phyloP scores from a whole-genome alignment of 1,140 invertebrate species.

The Drosophila ogumai region DNA sequence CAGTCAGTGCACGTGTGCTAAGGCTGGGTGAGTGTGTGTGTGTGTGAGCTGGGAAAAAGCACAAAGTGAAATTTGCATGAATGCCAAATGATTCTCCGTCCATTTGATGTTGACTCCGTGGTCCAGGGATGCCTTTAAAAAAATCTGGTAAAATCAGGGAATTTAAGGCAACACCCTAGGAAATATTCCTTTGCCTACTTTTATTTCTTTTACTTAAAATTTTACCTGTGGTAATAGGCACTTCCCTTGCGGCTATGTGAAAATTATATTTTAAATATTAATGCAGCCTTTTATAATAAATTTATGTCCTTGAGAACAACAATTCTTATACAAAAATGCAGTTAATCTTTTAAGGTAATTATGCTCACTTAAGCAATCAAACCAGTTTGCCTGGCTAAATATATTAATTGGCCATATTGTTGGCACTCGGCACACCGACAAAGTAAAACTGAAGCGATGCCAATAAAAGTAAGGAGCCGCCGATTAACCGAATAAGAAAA shows the following conservation, averaged over 20 bases:
- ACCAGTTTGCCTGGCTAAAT: conserved; percentile 3
- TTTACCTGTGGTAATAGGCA: not conserved
- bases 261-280: not conserved
- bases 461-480: conserved; percentile 69
- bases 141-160: not conserved
- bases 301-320: too few relatives aligned
- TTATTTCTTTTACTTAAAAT: not conserved
- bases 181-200: not conserved
- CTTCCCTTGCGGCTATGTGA: not conserved
- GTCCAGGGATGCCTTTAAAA: conserved; percentile 2
- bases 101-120: conserved; percentile 5
- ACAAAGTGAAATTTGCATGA: conserved; percentile 59
- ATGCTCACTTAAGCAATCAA: not conserved
- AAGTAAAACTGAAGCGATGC: conserved; percentile 48
- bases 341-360: not conserved
- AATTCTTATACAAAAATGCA: not conserved
- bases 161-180: not conserved
- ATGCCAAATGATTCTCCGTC: conserved; percentile 25
- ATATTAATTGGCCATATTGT: conserved; percentile 35
- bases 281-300: not conserved
- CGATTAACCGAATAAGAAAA: conserved; percentile 54
- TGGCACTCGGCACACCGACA: conserved; percentile 14
- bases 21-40: conserved; percentile 1
- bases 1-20: conserved; percentile 26
- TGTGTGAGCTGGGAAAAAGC: conserved; percentile 13